Evolutionary conservation across 2,888 invertebrate species (phyloP), one percentile per base, ranked within the genome.

Genomic region (Torymus aiolomorphi): DNA sequence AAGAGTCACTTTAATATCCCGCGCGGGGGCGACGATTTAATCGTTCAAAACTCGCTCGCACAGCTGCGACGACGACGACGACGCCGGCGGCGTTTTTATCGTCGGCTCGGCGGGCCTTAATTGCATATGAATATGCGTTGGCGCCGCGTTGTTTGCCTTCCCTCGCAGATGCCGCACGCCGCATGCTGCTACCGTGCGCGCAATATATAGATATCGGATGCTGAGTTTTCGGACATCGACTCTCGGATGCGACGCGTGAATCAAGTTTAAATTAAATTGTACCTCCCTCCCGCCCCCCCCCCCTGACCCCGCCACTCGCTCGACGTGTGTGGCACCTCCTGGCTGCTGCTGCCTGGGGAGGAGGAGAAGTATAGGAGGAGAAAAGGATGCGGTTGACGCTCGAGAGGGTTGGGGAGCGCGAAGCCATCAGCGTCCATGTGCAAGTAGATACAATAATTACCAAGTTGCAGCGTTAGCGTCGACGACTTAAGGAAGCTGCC

Each of bases 401-500:
- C 12, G n/a, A 12, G 54, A 0, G n/a, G 13, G 42, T 54, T 1
- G 14, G 51, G 18, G 49, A 20, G 51, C 3, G 24, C 8, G 2
- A n/a, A n/a, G 69, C 65, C 63, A 69, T 69, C 75, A 75, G 82
- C 77, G 80, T 80, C 81, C 74, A 81, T 81, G 80, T 67, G 75
- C 65, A 52, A 82, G 83, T 85, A 85, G 86, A 85, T 85, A 85
- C 85, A 86, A 87, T 87, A 87, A 87, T 88, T 87, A 87, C 83
- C 84, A 83, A 87, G 85, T 87, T 86, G 84, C 82, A 69, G 73
- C 74, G 70, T 71, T 80, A 77, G 71, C 63, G 77, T 61, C 73
- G 71, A 77, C 49, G 76, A 76, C 70, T 80, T 69, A 65, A 80
- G 81, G 80, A 77, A 76, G 71, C 67, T 80, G 66, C 79, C 70